A percentile compares a stretch with the other conserved stretches of the same genome.
Conservation (phyloP, 2,888 invertebrate species). For the Listrodromus nycthemerus region DNA sequence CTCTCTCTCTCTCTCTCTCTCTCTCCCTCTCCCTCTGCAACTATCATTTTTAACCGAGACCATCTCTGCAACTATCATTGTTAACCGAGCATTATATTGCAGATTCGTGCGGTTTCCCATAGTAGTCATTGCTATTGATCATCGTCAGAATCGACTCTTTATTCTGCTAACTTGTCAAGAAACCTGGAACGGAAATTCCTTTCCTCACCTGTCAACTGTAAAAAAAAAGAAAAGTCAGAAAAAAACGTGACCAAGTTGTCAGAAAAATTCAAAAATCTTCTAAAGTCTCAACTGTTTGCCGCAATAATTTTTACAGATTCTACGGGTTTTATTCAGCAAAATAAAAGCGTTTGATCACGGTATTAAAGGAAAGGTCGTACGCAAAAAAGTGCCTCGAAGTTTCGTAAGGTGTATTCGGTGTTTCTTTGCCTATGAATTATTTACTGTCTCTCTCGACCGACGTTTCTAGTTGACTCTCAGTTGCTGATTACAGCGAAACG, state of each 20-base stretch:
- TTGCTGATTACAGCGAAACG: slow-evolving; percentile 7
- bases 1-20: slow-evolving; percentile 42
- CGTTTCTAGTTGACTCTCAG: slow-evolving; percentile 37
- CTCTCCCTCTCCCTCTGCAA: slow-evolving; percentile 31
- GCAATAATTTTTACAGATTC: neutral
- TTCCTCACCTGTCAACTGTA: too few species aligned
- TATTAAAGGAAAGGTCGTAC: neutral
- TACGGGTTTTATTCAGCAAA: neutral
- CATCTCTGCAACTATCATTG: slow-evolving; percentile 12
- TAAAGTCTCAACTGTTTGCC: neutral
- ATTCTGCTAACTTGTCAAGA: neutral
- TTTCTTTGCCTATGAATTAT: slow-evolving; percentile 29
- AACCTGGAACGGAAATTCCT: neutral
- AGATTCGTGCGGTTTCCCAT: slow-evolving; percentile 23
- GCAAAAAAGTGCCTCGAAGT: slow-evolving; percentile 1
- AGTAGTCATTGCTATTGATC: neutral
- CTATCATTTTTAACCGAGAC: neutral
- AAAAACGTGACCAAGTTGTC: too few species aligned
- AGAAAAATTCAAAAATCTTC: too few species aligned
- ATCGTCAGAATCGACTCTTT: neutral
- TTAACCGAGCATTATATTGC: neutral
- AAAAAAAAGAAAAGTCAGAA: too few species aligned
- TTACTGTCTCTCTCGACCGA: slow-evolving; percentile 35
- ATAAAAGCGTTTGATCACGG: neutral
- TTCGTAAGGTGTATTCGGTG: slow-evolving; percentile 10